Conservation (phyloP, 2,888 invertebrate species). For the Labia minor region DNA sequence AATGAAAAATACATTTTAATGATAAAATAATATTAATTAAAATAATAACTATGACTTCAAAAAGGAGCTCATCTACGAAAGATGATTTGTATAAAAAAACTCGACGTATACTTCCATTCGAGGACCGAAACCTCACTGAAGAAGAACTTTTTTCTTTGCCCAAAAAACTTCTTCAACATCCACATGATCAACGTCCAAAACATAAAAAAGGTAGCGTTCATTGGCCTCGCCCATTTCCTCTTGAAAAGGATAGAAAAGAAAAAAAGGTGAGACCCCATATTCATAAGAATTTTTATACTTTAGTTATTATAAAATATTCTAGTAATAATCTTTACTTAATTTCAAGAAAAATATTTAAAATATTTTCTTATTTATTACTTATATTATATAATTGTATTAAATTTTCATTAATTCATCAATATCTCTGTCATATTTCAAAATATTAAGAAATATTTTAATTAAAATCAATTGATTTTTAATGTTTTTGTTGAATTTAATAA, state of each 20-base stretch:
- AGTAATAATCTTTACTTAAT: no score
- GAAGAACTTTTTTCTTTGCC: constrained; percentile 23
- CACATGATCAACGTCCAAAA: constrained; percentile 13
- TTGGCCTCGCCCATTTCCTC: constrained; percentile 8
- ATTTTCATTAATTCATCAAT: no score
- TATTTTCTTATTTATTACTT: no score
- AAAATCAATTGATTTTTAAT: no score
- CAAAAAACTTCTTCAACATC: constrained; percentile 17
- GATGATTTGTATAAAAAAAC: constrained; percentile 13
- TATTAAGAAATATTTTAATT: no score
- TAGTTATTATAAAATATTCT: background rate
- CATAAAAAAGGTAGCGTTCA: constrained; percentile 13
- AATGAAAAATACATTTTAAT: no score
- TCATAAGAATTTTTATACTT: background rate
- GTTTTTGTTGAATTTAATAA: no score
- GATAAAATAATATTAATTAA: no score
- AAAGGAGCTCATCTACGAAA: background rate
- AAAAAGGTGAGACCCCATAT: constrained; percentile 13
- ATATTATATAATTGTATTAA: no score
- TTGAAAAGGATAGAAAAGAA: constrained; percentile 8
- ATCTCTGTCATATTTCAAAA: no score
- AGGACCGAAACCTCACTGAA: constrained; percentile 15
- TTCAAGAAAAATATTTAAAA: no score
- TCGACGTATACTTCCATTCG: background rate
- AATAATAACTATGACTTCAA: background rate